phyloP scores from a whole-genome alignment of 2,113 vertebrate species.

The Corynorhinus townsendii region DNA sequence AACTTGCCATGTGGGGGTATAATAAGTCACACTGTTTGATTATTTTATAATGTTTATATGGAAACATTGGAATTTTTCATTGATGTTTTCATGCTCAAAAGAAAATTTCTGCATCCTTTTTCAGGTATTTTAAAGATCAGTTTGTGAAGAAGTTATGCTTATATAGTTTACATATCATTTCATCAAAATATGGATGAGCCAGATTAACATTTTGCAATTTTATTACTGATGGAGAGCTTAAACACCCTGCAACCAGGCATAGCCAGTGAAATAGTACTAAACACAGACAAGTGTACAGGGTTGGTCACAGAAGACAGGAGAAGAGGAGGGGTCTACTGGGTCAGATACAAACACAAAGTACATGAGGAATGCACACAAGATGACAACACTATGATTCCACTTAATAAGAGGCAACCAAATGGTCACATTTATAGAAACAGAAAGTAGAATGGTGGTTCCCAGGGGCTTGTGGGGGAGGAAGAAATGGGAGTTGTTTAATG shows the following conservation, averaged over 20 bases:
- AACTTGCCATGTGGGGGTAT: background rate
- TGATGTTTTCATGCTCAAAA: background rate
- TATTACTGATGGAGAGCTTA: background rate
- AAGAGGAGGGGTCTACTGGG: fast-evolving
- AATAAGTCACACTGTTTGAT: background rate
- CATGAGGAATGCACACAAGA: background rate
- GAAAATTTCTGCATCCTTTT: background rate
- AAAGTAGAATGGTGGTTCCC: background rate
- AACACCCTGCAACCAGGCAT: background rate
- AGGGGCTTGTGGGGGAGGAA: background rate
- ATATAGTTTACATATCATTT: background rate
- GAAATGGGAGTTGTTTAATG: background rate
- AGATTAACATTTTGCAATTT: conserved; percentile 4
- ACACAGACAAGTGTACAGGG: background rate
- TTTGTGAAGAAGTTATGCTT: background rate
- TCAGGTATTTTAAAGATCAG: background rate
- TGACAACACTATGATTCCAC: background rate
- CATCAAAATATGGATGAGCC: background rate
- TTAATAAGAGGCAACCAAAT: background rate
- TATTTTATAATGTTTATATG: background rate
- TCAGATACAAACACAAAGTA: background rate
- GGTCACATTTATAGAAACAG: background rate
- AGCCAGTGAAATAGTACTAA: background rate
- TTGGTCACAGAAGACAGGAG: background rate
- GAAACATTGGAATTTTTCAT: background rate